Conservation (phyloP, 1,140 invertebrate genomes). For the Brachionus rotundiformis region DNA sequence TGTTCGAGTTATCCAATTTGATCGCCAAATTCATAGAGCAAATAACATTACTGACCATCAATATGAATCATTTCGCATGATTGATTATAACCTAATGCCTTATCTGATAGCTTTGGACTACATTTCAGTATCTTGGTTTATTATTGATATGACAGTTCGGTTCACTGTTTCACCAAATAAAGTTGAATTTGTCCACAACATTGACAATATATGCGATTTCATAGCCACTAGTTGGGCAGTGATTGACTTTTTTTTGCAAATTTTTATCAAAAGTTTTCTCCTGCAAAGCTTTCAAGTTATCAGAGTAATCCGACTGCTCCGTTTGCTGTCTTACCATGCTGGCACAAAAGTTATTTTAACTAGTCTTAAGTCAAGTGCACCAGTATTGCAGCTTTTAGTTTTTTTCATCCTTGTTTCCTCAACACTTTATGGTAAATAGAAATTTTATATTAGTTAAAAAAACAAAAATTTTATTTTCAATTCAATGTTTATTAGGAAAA, state of each 20-base stretch:
- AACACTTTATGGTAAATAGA: conserved; percentile 82
- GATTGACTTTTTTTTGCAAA: conserved; percentile 54
- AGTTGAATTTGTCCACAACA: conserved; percentile 60
- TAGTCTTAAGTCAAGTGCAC: conserved; percentile 60
- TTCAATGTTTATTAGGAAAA: no score
- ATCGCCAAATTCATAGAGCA: background rate
- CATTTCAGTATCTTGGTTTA: conserved; percentile 37
- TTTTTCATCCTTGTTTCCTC: conserved; percentile 94
- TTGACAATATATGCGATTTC: conserved; percentile 66
- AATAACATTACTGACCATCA: background rate
- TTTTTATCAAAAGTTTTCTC: conserved; percentile 53
- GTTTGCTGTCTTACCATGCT: conserved; percentile 59
- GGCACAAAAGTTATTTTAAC: conserved; percentile 61
- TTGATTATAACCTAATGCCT: background rate
- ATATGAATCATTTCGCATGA: conserved; percentile 22
- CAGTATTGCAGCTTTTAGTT: conserved; percentile 72
- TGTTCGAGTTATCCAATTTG: background rate
- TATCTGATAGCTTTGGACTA: conserved; percentile 17
- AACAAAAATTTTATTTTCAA: no score
- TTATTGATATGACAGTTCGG: conserved; percentile 54
- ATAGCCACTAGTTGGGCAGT: conserved; percentile 65
- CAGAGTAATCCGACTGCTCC: conserved; percentile 61
- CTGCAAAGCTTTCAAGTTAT: conserved; percentile 58
- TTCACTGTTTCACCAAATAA: conserved; percentile 65
- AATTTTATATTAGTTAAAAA: no score